Percentiles rank a stretch among this genome's conserved stretches.
phyloP scores from a whole-genome alignment of 1,140 invertebrate species.

The Tetramorium simillimum region DNA sequence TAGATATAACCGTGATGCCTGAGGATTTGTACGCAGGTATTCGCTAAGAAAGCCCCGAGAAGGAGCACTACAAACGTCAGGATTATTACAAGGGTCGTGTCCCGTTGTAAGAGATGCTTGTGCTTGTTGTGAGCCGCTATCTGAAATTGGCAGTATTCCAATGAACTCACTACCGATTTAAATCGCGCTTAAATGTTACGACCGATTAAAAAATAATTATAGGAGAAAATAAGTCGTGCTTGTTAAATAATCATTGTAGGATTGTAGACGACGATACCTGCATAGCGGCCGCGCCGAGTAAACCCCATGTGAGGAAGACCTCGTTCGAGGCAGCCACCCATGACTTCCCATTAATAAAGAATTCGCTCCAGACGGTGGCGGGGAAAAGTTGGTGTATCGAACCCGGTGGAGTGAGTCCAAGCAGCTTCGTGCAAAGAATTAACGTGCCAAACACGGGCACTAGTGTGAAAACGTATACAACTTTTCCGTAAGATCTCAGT shows the following conservation, averaged over 20 bases:
- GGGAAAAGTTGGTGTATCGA: constrained; percentile 89
- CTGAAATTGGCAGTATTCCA: constrained; percentile 68
- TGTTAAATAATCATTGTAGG: constrained; percentile 72
- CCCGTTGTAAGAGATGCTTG: constrained; percentile 90
- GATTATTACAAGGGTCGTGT: constrained; percentile 92
- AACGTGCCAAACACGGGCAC: constrained; percentile 91
- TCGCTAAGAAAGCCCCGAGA: constrained; percentile 91
- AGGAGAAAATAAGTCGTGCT: constrained; percentile 51
- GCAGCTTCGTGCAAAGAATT: constrained; percentile 90
- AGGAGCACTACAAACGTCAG: constrained; percentile 92
- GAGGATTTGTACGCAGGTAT: constrained; percentile 92
- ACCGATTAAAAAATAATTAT: constrained; percentile 18
- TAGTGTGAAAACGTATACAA: constrained; percentile 91
- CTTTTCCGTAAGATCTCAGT: constrained; percentile 93
- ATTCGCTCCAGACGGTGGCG: constrained; percentile 92
- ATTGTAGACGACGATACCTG: constrained; percentile 85
- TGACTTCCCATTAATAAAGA: constrained; percentile 90
- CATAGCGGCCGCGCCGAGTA: constrained; percentile 94
- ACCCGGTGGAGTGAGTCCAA: constrained; percentile 89
- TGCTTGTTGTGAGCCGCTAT: constrained; percentile 90
- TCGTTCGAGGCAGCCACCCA: constrained; percentile 96
- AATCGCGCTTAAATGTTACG: background rate
- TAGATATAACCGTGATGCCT: constrained; percentile 90
- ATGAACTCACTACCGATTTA: background rate
- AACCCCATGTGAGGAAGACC: constrained; percentile 95